These are phyloP conservation scores for Percopsis transmontana DNA, from an alignment of 2,113 vertebrate species.

Conservation along the genomic window DNA sequence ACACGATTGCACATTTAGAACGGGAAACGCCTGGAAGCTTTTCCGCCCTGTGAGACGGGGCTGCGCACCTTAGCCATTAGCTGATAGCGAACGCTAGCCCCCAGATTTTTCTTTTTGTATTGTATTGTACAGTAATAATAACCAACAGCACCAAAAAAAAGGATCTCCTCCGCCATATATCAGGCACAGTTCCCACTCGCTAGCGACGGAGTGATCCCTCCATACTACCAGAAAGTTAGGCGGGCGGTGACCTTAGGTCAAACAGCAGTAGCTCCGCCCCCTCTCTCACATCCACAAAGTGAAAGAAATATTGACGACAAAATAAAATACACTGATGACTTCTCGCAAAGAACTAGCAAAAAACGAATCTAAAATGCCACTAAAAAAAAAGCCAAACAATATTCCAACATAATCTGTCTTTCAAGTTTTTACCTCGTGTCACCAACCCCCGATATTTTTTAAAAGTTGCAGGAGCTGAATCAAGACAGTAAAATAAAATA, in stretches of 20 bases:
- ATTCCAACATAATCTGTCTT: conserved; percentile 79
- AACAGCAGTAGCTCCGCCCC: conserved; percentile 55
- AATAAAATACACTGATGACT: conserved; percentile 69
- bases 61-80: conserved; percentile 76
- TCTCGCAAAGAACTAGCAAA: conserved; percentile 65
- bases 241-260: conserved; percentile 40
- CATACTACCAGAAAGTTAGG: conserved; percentile 57
- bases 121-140: conserved; percentile 88
- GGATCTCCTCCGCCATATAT: conserved; percentile 91
- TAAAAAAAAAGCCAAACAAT: conserved; percentile 82
- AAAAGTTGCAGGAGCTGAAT: conserved; percentile 43
- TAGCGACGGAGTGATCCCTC: conserved; percentile 79
- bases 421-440: conserved; percentile 88
- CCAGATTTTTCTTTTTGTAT: conserved; percentile 72
- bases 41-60: conserved; percentile 79
- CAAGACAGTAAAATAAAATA: conserved; percentile 39
- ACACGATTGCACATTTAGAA: conserved; percentile 97
- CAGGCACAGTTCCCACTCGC: conserved; percentile 92
- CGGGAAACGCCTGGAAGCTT: conserved; percentile 83
- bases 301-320: conserved; percentile 67
- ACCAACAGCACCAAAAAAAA: conserved; percentile 98
- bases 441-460: conserved; percentile 15
- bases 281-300: conserved; percentile 50
- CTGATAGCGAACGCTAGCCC: conserved; percentile 47
- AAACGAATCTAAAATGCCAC: conserved; percentile 76